These are phyloP conservation scores for Cichlasoma orientale DNA, from an alignment of 2,797 vertebrate genomes.

Conservation along the genomic window DNA sequence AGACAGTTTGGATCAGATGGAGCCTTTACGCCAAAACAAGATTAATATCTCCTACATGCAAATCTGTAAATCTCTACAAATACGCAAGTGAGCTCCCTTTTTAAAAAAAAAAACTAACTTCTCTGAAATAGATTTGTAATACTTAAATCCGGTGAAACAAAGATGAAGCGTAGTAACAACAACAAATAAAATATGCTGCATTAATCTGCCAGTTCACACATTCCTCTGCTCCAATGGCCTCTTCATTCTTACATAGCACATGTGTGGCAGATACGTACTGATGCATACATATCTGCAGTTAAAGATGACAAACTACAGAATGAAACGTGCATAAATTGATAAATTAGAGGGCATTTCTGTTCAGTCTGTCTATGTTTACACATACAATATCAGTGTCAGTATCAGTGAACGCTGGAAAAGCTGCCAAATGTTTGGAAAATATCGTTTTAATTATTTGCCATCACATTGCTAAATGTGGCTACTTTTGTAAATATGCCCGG, in stretches of 20 bases:
- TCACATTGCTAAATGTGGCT: not conserved
- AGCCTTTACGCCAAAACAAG: not conserved
- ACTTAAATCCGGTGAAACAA: not conserved
- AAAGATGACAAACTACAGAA: not conserved
- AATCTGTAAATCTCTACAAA: constrained; percentile 35
- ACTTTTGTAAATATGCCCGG: not conserved
- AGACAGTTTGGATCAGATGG: constrained; percentile 19
- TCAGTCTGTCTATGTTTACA: not conserved
- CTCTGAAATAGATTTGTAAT: not conserved
- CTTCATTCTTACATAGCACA: no score
- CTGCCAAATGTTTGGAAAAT: not conserved
- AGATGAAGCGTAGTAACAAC: not conserved
- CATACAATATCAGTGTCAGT: not conserved
- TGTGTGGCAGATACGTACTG: not conserved
- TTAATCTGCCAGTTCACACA: not conserved
- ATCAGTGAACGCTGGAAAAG: not conserved
- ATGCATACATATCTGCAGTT: not conserved
- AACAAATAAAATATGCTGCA: not conserved
- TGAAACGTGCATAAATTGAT: not conserved
- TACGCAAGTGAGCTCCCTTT: not conserved
- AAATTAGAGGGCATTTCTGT: not conserved
- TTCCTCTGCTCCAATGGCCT: not conserved
- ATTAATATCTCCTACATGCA: not conserved
- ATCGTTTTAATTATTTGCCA: not conserved
- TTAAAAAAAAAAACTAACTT: not conserved